A percentile compares a stretch with the other conserved stretches of the same genome.
These are phyloP conservation scores for Tetanocera ferruginea DNA, from an alignment of 2,888 invertebrate genomes.

Conservation along the genomic window DNA sequence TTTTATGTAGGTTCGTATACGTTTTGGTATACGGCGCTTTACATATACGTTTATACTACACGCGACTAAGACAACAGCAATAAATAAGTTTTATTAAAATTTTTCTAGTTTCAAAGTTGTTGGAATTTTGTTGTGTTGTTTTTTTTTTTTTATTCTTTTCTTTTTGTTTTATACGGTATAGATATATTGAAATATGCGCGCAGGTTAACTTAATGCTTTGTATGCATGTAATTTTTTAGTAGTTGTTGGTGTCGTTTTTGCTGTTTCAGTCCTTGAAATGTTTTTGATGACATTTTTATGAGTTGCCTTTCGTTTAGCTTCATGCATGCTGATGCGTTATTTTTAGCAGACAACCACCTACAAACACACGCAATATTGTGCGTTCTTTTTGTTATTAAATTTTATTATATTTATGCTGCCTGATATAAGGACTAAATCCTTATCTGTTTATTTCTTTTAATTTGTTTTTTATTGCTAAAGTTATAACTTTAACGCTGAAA, in stretches of 20 bases:
- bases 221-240: not conserved
- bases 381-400: not conserved
- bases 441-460: no score
- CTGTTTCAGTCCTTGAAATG: not conserved
- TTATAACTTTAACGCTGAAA: no score
- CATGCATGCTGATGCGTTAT: not conserved
- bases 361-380: not conserved
- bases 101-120: no score
- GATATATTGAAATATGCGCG: not conserved
- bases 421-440: no score
- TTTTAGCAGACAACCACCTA: not conserved
- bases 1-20: not conserved
- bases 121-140: not conserved
- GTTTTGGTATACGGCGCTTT: not conserved
- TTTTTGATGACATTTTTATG: conserved; percentile 4
- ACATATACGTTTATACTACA: no score
- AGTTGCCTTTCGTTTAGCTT: not conserved
- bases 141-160: not conserved
- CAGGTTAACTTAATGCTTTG: not conserved
- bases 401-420: no score
- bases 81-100: no score
- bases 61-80: no score
- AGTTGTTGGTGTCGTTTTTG: not conserved
- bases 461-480: no score
- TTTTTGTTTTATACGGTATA: not conserved